Base-by-base conservation (phyloP, 1,140 invertebrate genomes). In the Camponotus pennsylvanicus region DNA sequence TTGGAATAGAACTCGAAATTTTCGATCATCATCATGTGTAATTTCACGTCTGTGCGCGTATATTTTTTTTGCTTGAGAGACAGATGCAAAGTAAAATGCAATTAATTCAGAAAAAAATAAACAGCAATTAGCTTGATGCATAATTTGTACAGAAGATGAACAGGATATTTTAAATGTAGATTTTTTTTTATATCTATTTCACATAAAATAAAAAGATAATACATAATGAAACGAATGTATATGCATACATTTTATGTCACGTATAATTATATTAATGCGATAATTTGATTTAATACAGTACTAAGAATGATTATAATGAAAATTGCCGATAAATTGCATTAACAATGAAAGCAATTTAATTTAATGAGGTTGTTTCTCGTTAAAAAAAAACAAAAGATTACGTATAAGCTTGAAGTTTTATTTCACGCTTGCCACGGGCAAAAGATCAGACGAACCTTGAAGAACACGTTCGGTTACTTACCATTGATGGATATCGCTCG, bases 391-490 rank as follows among this genome's bases (percentile, higher is more conserved):
- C 49, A 18, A 18, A 4, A 80, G 45, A 13, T 40, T 70, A 37
- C 34, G 15, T 64, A 27, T 32, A 61, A 45, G 18, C 61, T 78
- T 9, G 27, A 70, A 80, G 49, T 80, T 80, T 59, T 57, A 70
- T 21, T 70, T 80, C 21, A 70, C 49, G 27, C 78, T 70, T 13
- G 77, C n/a, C 77, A 52, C 4, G 18, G 34, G 45, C 32, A 32
- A 80, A 52, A 57, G 63, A 66, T 7, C 32, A 63, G 7, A 61
- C 13, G 15, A 52, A 61, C 61, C 21, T 13, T 37, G 49, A 67
- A 55, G 64, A 80, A 57, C 78, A 70, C 15, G 78, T 70, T 13
- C 78, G 49, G 78, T 40, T n/a, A 80, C 77, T 80, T 69, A 45
- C 64, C 63, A 80, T 69, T 80, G 78, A 80, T 80, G 64, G 78